Evolutionary conservation across 2,113 vertebrate species (phyloP), one percentile per base, ranked within the genome.

Genomic region (Campylorhamphus procurvoides): DNA sequence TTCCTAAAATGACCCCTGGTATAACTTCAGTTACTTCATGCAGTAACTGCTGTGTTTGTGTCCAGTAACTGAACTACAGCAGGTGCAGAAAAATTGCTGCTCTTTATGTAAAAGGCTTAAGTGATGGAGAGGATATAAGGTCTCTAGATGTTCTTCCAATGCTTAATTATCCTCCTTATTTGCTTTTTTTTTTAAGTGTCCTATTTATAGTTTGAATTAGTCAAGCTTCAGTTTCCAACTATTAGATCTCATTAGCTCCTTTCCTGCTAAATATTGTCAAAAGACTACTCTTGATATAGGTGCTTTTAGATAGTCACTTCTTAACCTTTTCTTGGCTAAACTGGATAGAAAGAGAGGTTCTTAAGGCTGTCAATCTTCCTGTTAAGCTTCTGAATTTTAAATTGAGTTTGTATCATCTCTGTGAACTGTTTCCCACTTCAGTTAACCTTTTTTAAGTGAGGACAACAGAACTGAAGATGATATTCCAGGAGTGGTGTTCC

Each of bases 181-280:
- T 95, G 60, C 79, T 25, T 69, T 91, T 93, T 92, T 92, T 96
- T 92, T 86, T 35, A 82, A 96, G 86, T 93, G 88, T 35, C 92
- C 95, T 96, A 93, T 97, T 97, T 96, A 96, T 97, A 94, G 96
- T 96, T 96, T 92, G 90, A 94, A 96, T 97, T 95, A 93, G 88
- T 95, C 66, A 78, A 91, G 90, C 92, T 96, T 96, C 93, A 73
- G 79, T 93, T 96, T 96, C 88, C 74, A 96, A 94, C 94, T 93
- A 97, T 96, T 96, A 94, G 58, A 96, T 91, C 95, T 96, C 90
- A 92, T 96, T 94, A 96, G 94, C 84, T 33, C 86, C 84, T 95
- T 97, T 97, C 94, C 96, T 95, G 90, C 86, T 96, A 95, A 96
- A 96, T 92, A 93, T 84, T 97, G 86, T 94, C 40, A 44, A 86